Evolutionary conservation across 2,113 vertebrate genomes (phyloP), one percentile per base, ranked within the genome.

Genomic region (Dryoscopus gambensis): DNA sequence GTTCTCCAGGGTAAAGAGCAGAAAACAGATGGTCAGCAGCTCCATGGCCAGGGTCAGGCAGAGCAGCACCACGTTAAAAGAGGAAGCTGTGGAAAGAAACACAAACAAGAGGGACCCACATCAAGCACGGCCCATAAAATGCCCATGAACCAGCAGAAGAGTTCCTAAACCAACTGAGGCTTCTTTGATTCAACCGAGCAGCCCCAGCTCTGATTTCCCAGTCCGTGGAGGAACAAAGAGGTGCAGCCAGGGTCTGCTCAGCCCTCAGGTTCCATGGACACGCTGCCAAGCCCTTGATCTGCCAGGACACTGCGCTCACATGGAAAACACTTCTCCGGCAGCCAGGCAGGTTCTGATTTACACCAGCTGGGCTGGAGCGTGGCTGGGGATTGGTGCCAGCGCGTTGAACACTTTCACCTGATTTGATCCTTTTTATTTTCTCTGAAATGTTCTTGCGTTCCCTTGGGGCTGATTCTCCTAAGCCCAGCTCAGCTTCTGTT

Each of bases 1-100:
- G 21, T 20, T 97, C n/a, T 97, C 95, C 90, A 98, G 23, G 0
- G 98, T 98, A 56, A 98, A 99, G 56, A 99, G 98, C 49, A 99
- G 98, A 56, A 99, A 98, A 88, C 98, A 99, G 68, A 99, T 35
- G 19, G 98, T 87, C 87, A 98, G 56, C 37, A 98, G 90, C 96
- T 99, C 98, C 98, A 99, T 98, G 53, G 97, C 63, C 37, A 95
- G 65, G 68, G 98, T 98, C 86, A 98, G 75, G 83, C 97, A 95
- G 91, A 99, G 89, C 42, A 99, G 96, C 86, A 99, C 98, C 68
- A 98, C 6, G n/a, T 98, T 98, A 28, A 97, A 96, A 77, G 98
- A 97, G 74, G 98, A 96, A 95, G 98, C 98, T 99, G 97, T 53
- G 71, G 37, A 93, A n/a, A 97, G 53, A 89, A 83, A 91, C 19